Evolutionary conservation across 2,113 vertebrate species (phyloP).

Genomic region (Puntigrus tetrazona): DNA sequence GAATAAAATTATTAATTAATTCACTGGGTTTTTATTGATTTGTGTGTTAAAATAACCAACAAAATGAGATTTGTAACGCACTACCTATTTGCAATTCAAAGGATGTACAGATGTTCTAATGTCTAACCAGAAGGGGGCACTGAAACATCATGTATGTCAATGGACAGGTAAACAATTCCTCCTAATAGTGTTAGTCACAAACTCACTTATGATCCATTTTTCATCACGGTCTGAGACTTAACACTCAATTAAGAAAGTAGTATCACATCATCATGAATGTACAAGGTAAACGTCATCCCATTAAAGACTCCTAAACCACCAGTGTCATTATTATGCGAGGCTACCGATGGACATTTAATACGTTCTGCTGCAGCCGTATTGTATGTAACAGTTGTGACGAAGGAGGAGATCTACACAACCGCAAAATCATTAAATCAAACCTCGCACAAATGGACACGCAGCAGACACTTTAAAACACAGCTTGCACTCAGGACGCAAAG

Average conservation of each 20-base stretch:
- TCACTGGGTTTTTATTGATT: neutral
- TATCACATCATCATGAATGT: conserved; percentile 50
- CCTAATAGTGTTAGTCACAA: conserved; percentile 13
- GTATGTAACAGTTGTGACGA: conserved; percentile 20
- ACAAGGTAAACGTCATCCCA: conserved; percentile 35
- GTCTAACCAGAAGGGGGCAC: conserved; percentile 78
- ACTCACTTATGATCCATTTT: conserved; percentile 30
- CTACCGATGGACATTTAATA: conserved; percentile 7
- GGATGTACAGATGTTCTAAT: neutral
- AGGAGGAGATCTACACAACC: conserved; percentile 11
- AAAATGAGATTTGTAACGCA: neutral
- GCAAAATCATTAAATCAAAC: conserved; percentile 46
- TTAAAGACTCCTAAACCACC: conserved; percentile 39
- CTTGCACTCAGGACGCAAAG: conserved; percentile 18
- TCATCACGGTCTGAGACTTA: conserved; percentile 44
- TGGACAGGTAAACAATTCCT: conserved; percentile 38
- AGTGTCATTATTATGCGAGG: conserved; percentile 14
- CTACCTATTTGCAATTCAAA: neutral
- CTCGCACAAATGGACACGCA: conserved; percentile 8
- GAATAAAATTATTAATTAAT: no score
- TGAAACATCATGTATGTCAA: conserved; percentile 67
- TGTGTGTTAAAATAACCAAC: neutral
- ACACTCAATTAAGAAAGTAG: conserved; percentile 47
- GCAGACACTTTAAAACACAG: conserved; percentile 31
- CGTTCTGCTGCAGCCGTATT: conserved; percentile 6